Percentiles rank a stretch among this genome's conserved stretches.
Evolutionary conservation across 2,888 invertebrate species (phyloP).

Genomic region (Acleris sparsana): DNA sequence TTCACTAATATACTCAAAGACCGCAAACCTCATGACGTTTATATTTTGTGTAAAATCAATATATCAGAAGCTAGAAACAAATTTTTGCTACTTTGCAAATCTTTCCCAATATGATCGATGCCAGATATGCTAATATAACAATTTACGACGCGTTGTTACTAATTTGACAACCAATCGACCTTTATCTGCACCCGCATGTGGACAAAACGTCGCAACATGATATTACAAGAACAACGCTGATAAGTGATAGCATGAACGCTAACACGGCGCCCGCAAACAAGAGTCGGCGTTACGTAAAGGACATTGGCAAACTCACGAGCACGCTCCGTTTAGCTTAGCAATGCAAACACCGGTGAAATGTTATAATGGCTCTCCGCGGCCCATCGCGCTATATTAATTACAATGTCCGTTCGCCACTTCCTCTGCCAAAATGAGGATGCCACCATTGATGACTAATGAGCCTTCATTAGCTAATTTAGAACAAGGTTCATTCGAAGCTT

Average conservation of each 20-base stretch:
- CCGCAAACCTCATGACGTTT: no score
- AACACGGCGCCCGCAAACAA: conserved; percentile 16
- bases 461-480: conserved; percentile 24
- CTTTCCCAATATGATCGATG: no score
- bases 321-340: conserved; percentile 3
- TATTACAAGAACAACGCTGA: neutral
- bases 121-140: no score
- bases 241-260: conserved; percentile 4
- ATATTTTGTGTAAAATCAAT: no score
- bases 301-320: conserved; percentile 6
- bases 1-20: no score
- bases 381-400: conserved; percentile 54
- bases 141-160: no score
- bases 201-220: neutral
- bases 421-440: conserved; percentile 55
- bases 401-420: conserved; percentile 49
- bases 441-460: conserved; percentile 17
- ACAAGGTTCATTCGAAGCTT: conserved; percentile 14
- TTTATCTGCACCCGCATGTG: neutral
- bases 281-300: conserved; percentile 20
- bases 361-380: conserved; percentile 39
- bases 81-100: no score
- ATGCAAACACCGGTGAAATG: neutral
- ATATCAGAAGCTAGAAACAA: no score
- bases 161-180: neutral